Evolutionary conservation across 2,888 invertebrate genomes (phyloP), one percentile per base, ranked within the genome.

Genomic region (Cheilosia urbana): DNA sequence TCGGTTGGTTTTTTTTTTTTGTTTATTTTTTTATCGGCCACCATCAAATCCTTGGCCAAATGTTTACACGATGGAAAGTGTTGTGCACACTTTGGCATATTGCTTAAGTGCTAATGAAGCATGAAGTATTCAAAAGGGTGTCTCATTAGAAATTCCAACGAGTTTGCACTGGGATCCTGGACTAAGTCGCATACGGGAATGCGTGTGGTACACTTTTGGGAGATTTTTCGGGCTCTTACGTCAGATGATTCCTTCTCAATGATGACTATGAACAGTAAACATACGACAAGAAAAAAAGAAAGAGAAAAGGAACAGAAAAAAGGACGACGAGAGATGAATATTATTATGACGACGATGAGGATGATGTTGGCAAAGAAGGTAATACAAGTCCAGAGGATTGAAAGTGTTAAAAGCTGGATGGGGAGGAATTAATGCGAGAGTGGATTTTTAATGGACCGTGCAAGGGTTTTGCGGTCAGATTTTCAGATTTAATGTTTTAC

Each of bases 21-120:
- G 0, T 5, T 24, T 24, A 15, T 66, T 19, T 66, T 63, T 34
- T 47, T 63, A 63, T 81, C 76, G 60, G 60, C 30, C 80, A 71
- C 69, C 58, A 76, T 81, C 71, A 62, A 76, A 73, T 83, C 85
- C 66, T 80, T 79, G 76, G 76, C 76, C 76, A 81, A 85, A 85
- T 85, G 85, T 85, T 85, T 80, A 76, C 85, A 85, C 76, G 75
- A 85, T 71, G 85, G 81, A 85, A 85, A 85, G 85, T 85, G 81
- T 81, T 85, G 76, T 85, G 76, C 76, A 85, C 85, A 85, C 85
- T 76, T 85, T 85, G 85, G 76, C 85, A 85, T 85, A 85, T 85
- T 85, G 85, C 85, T 85, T 85, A 85, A 85, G 85, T 85, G 85
- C 85, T 85, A 85, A 85, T 85, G 85, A 85, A 85, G 81, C 85